These are phyloP conservation scores for Oenanthe melanoleuca DNA, from an alignment of 2,113 vertebrate genomes.

Conservation along the genomic window DNA sequence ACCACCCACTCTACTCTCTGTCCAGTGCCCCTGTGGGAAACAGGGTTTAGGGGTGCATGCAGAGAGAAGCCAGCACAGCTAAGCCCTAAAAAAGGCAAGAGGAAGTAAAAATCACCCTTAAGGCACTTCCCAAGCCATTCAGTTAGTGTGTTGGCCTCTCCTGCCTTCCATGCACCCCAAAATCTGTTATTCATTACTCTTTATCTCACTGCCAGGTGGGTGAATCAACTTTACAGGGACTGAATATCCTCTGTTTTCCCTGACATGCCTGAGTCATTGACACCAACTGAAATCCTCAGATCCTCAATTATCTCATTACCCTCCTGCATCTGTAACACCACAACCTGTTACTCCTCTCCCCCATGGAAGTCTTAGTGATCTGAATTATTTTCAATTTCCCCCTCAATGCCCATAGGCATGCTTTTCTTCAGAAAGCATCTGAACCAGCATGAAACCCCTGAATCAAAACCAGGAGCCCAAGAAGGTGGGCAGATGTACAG, in stretches of 20 bases:
- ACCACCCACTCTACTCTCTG: not conserved
- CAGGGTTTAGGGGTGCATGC: not conserved
- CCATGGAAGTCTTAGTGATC: not conserved
- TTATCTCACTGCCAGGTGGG: constrained; percentile 15
- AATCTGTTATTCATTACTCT: not conserved
- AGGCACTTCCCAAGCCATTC: not conserved
- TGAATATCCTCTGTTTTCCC: constrained; percentile 15
- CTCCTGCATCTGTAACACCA: not conserved
- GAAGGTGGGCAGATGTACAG: not conserved
- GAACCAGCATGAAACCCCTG: not conserved
- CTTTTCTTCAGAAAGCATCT: constrained; percentile 17
- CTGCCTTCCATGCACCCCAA: not conserved
- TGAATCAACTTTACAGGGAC: constrained; percentile 25
- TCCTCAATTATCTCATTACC: constrained; percentile 18
- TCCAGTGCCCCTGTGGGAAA: not conserved
- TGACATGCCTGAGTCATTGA: not conserved
- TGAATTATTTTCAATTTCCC: constrained; percentile 32
- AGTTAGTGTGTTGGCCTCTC: not conserved
- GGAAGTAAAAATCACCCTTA: not conserved
- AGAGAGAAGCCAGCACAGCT: not conserved
- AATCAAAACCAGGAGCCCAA: not conserved
- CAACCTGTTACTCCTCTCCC: not conserved
- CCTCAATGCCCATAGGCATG: not conserved
- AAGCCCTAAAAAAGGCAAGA: not conserved
- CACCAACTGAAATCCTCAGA: not conserved